Evolutionary conservation across 1,140 invertebrate genomes (phyloP), one percentile per base, ranked within the genome.

Genomic region (Ceratosolen solmsi): DNA sequence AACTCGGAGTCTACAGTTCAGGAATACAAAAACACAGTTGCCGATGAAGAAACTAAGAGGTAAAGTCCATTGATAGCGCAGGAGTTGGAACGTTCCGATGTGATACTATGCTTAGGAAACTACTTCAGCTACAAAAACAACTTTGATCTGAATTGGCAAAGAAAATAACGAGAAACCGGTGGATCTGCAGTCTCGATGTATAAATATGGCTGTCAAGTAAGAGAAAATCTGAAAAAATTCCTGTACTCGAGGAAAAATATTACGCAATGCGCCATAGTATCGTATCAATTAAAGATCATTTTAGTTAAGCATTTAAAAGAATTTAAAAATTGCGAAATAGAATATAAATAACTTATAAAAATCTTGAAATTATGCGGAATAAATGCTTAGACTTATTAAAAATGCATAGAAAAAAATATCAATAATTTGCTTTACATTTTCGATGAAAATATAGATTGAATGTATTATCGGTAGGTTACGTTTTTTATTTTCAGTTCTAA

Each of bases 191-290:
- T 63, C 15, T 38, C 68, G 76, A 79, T 79, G 38, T 49, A 79
- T 79, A 79, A 78, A 79, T 79, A 79, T 41, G 30, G 7, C 9
- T 56, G 30, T n/a, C 49, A 38, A 36, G 41, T 22, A 30, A 13
- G 11, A 13, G 25, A 7, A 13, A 46, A 46, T 46, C 5, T n/a
- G n/a, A n/a, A n/a, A n/a, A n/a, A n/a, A n/a, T n/a, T 46, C 41
- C 13, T 46, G 41, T 46, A 46, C 5, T 46, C n/a, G n/a, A n/a
- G n/a, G 13, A 46, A 13, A 46, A 46, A 46, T 46, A 46, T 46
- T 46, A 13, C 41, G 13, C 41, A 13, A 46, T 46, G 5, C 41
- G 41, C 41, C 5, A 7, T 46, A 46, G 13, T 5, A 13, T 72
- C 22, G n/a, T 22, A 72, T 72, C 41, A 30, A 27, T 49, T 46